Evolutionary conservation across 2,113 vertebrate species (phyloP), one percentile per base, ranked within the genome.

Genomic region (Puntigrus tetrazona): DNA sequence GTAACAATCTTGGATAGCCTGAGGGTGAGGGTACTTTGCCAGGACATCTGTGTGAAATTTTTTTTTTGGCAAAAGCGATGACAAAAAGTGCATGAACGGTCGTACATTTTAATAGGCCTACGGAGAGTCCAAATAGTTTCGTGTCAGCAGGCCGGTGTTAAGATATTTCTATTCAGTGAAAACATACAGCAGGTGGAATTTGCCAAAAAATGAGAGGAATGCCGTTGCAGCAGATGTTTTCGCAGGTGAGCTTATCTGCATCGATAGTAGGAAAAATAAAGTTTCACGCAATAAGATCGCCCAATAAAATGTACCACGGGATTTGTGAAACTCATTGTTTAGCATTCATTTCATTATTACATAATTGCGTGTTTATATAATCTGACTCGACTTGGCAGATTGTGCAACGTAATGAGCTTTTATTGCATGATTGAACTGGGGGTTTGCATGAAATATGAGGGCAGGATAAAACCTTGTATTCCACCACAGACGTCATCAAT

Each of bases 121-220:
- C n/a, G n/a, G n/a, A n/a, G n/a, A n/a, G n/a, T 41, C 22, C 22
- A 72, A 25, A 70, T 70, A 25, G 38, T 25, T 73, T 73, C 45
- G 69, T 45, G 27, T 43, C 69, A 5, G 0, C 11, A 27, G 70
- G 38, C 29, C 43, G 11, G 2, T 36, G 2, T 2, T 18, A 11
- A 18, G 11, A 9, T 22, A 38, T 80, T 45, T 80, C 1, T 1
- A 38, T 79, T 79, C n/a, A 63, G 16, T 34, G 18, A 43, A 29
- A 25, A 43, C 11, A 7, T 13, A 6, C 1, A 73, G 18, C 31
- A 29, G 61, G 52, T 78, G 73, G 18, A 84, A 59, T 76, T 55
- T n/a, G 1, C 52, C 77, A 57, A n/a, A 67, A 85, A 72, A 69
- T 81, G 69, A 38, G 52, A 67, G 81, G 69, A 88, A 88, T 83